These are phyloP conservation scores for Ernsta delagoae DNA, from an alignment of 2,888 invertebrate genomes.

Conservation along the genomic window DNA sequence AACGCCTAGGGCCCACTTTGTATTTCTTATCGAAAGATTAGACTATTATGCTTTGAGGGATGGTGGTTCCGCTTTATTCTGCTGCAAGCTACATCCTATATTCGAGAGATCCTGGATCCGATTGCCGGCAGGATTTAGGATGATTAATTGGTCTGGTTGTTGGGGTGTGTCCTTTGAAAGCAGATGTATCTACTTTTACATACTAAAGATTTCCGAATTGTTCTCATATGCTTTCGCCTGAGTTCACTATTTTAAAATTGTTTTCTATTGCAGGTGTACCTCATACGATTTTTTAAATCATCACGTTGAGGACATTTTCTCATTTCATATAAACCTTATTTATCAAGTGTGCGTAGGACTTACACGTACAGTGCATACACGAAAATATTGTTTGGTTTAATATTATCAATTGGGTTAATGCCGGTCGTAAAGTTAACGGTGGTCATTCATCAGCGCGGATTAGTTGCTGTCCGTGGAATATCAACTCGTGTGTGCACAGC, in stretches of 20 bases:
- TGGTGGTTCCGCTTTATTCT: not conserved
- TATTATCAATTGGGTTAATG: constrained; percentile 37
- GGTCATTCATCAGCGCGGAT: constrained; percentile 28
- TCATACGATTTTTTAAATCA: too few relatives aligned
- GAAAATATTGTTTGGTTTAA: constrained; percentile 30
- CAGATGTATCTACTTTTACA: too few relatives aligned
- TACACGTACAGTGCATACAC: not conserved
- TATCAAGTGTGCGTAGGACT: not conserved
- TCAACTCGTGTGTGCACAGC: constrained; percentile 10
- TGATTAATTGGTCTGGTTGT: too few relatives aligned
- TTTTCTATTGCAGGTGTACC: too few relatives aligned
- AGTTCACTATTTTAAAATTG: too few relatives aligned
- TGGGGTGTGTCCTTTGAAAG: too few relatives aligned
- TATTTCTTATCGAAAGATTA: not conserved
- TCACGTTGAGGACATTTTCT: too few relatives aligned
- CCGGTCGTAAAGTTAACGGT: constrained; percentile 23
- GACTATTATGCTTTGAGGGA: not conserved
- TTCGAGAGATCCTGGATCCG: too few relatives aligned
- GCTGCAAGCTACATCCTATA: too few relatives aligned
- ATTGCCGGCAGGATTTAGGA: too few relatives aligned
- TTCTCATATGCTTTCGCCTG: too few relatives aligned
- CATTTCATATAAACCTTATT: not conserved
- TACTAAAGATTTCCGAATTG: too few relatives aligned
- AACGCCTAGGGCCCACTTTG: constrained; percentile 2
- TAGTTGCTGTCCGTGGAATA: constrained; percentile 26